Evolutionary conservation across 2,113 vertebrate genomes (phyloP), one percentile per base, ranked within the genome.

Genomic region (Takifugu bimaculatus): DNA sequence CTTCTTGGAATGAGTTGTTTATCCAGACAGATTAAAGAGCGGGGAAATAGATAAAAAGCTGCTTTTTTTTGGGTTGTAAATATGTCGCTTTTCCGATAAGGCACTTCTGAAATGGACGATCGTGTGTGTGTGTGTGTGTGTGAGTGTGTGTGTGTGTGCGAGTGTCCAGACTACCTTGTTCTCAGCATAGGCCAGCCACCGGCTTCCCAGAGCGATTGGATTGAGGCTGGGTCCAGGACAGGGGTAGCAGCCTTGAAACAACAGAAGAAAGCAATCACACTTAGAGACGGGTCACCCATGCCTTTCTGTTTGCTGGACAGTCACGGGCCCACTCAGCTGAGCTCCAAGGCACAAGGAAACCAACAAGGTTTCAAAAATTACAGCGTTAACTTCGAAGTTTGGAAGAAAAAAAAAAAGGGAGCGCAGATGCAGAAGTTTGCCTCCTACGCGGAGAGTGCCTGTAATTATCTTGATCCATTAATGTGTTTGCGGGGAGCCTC

Each of bases 181-280:
- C 85, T 99, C 96, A 54, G 96, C 96, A 54, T 99, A 99, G 65
- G 96, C 97, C 47, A 99, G 91, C 97, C 96, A 99, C 58, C 96
- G 94, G 68, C 92, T 93, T 68, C 96, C 97, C 60, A 99, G 89
- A 68, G 97, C 94, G 68, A 99, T 89, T 20, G 97, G 97, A 83
- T 99, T 99, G 89, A 96, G 94, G 82, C 95, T 96, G 74, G 95
- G 97, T 70, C 96, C 97, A 4, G 96, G 94, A 65, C 96, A 97
- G 28, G 96, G 97, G 78, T 94, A 98, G 81, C 97, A 99, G 90
- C 96, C 97, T 99, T 84, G 43, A 90, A 84, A 45, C 13, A 32
- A 70, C 68, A 84, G 45, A 77, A 48, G 12, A 63, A 2, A 15
- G 13, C 12, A 29, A 28, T 26, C 26, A 39, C 35, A 39, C 35